Evolutionary conservation across 2,888 invertebrate species (phyloP).

Genomic region (Lamellibrachia columna): DNA sequence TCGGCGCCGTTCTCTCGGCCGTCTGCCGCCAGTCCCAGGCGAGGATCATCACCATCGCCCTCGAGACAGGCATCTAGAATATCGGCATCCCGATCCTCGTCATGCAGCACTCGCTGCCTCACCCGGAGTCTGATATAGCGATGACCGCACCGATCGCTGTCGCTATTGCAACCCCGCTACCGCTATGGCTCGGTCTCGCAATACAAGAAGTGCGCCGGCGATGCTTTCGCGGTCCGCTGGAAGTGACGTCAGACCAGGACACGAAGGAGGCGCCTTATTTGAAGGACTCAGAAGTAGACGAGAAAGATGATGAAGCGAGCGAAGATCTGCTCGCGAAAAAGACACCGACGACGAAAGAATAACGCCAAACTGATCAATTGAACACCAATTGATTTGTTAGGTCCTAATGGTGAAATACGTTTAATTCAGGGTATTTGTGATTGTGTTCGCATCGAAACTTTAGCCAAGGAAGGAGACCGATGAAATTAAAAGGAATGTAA

Average conservation of each 20-base stretch:
- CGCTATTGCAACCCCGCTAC: slow-evolving; percentile 31
- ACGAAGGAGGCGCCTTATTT: neutral
- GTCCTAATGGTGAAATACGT: too few species aligned
- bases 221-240: neutral
- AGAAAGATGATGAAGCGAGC: neutral
- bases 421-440: too few species aligned
- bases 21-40: neutral
- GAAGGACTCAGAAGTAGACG: neutral
- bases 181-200: slow-evolving; percentile 26
- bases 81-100: slow-evolving; percentile 64
- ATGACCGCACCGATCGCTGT: slow-evolving; percentile 67
- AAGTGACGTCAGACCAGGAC: neutral
- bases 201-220: slow-evolving; percentile 20
- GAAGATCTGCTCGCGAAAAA: neutral
- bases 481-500: too few species aligned
- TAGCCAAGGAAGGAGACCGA: too few species aligned
- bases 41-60: neutral
- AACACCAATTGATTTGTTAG: neutral
- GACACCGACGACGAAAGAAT: neutral
- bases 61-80: neutral
- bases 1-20: neutral
- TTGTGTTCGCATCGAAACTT: too few species aligned
- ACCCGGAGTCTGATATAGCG: slow-evolving; percentile 88
- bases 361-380: neutral
- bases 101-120: slow-evolving; percentile 79